A percentile compares a stretch with the other conserved stretches of the same genome.
These are phyloP conservation scores for Clangula hyemalis DNA, from an alignment of 2,797 vertebrate genomes.

Conservation along the genomic window DNA sequence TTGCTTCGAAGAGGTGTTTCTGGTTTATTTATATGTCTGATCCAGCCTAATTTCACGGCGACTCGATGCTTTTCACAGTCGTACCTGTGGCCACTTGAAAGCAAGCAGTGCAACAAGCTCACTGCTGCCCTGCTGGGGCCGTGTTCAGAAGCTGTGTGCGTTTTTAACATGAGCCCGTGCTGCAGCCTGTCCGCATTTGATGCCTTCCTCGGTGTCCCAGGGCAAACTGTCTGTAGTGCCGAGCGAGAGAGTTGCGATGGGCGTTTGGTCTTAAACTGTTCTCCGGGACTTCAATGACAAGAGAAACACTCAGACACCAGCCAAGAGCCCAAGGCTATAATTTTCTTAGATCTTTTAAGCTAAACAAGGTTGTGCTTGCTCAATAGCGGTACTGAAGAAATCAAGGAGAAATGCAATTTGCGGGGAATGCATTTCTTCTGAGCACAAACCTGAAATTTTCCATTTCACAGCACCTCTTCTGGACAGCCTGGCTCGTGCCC, in stretches of 20 bases:
- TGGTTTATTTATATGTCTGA: not conserved
- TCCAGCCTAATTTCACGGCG: not conserved
- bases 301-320: not conserved
- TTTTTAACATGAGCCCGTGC: not conserved
- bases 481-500: not conserved
- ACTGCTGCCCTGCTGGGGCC: not conserved
- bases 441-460: not conserved
- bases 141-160: too few relatives aligned
- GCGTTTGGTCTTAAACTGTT: not conserved
- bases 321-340: slow-evolving; percentile 1
- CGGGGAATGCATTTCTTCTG: not conserved
- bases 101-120: not conserved
- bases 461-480: not conserved
- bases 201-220: not conserved
- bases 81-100: not conserved
- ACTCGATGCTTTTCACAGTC: not conserved
- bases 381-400: not conserved
- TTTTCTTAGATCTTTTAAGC: slow-evolving; percentile 36
- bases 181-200: not conserved
- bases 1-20: not conserved
- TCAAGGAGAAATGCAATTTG: not conserved
- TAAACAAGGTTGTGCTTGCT: not conserved
- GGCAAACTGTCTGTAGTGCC: not conserved
- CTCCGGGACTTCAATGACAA: not conserved
- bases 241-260: not conserved